phyloP scores from a whole-genome alignment of 1,140 invertebrate species.

The Rhizoglyphus robini region DNA sequence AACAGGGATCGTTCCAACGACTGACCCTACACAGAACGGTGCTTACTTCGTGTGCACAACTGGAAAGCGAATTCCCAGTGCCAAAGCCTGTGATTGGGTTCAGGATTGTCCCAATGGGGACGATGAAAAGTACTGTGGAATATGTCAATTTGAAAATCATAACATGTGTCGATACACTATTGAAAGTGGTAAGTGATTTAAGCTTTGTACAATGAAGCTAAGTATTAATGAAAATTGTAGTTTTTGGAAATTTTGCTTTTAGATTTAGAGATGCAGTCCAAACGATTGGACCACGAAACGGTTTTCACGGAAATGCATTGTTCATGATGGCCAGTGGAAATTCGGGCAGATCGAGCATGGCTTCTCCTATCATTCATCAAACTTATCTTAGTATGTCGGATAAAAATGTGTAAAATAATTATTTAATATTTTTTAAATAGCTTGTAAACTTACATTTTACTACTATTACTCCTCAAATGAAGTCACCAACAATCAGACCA shows the following conservation, averaged over 20 bases:
- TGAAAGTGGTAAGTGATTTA: no score
- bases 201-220: no score
- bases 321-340: not conserved
- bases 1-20: not conserved
- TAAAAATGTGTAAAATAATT: no score
- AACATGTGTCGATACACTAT: not conserved
- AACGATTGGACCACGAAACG: not conserved
- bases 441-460: not conserved
- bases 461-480: not conserved
- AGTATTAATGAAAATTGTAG: no score
- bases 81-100: not conserved
- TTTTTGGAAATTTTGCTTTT: not conserved
- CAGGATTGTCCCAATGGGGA: not conserved
- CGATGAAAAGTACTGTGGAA: conserved; percentile 7
- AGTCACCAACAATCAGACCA: not conserved
- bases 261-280: not conserved
- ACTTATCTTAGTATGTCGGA: no score
- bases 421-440: no score
- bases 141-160: not conserved
- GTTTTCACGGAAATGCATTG: not conserved
- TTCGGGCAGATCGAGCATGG: not conserved
- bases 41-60: not conserved
- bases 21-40: not conserved
- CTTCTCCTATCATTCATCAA: not conserved
- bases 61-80: not conserved